These are phyloP conservation scores for Ectropis crepuscularia DNA, from an alignment of 2,888 invertebrate species.

Conservation along the genomic window DNA sequence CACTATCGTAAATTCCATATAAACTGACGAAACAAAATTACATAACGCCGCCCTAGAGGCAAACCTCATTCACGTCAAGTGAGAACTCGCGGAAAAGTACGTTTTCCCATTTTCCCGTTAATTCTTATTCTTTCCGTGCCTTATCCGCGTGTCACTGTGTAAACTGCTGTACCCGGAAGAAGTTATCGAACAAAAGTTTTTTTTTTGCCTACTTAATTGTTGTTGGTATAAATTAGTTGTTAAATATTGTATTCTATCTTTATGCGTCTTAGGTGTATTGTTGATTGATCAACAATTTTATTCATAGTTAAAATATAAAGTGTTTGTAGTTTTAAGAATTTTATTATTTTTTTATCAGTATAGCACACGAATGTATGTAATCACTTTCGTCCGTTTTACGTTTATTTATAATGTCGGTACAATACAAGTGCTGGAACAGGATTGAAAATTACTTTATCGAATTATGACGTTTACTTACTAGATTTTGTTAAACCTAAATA, in stretches of 20 bases:
- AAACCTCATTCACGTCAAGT: too few relatives aligned
- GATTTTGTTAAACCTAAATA: too few relatives aligned
- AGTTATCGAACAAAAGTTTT: constrained; percentile 21
- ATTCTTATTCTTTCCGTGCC: constrained; percentile 25
- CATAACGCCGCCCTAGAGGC: too few relatives aligned
- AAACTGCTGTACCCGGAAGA: constrained; percentile 25
- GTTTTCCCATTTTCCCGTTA: constrained; percentile 11
- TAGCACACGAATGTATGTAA: constrained; percentile 8
- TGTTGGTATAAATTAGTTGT: constrained; percentile 30
- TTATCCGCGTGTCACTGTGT: constrained; percentile 26
- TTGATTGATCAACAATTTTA: constrained; percentile 37
- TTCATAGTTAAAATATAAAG: constrained; percentile 28
- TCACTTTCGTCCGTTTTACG: not conserved
- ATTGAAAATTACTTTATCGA: too few relatives aligned
- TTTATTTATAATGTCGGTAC: not conserved
- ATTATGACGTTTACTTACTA: too few relatives aligned
- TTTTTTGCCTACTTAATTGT: constrained; percentile 25
- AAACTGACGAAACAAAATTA: too few relatives aligned
- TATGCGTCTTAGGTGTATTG: constrained; percentile 27
- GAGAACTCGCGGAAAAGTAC: not conserved
- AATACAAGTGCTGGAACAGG: too few relatives aligned
- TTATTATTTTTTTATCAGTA: constrained; percentile 27
- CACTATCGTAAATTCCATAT: too few relatives aligned
- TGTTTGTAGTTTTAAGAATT: constrained; percentile 37
- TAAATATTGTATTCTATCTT: constrained; percentile 14